Base-by-base conservation (phyloP, 30 jellyfish, hydroid and myxozoan genomes). In the Pelagia noctiluca region DNA sequence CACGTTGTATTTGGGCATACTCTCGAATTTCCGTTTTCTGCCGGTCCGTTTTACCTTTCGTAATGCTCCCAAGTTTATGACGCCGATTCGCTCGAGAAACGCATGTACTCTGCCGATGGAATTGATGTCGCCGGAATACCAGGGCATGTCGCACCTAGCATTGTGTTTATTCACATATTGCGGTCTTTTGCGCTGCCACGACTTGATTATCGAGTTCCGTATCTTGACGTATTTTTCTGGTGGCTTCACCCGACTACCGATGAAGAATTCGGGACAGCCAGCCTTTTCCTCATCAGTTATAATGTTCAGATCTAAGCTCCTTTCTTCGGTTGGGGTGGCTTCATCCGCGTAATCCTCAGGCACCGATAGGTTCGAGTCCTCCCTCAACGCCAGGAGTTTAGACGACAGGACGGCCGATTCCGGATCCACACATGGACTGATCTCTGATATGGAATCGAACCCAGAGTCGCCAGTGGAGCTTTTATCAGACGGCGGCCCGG, bases 71-170 rank as follows among this genome's bases (percentile, higher is more conserved):
- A 46, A 84, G 28, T 84, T 84, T 2, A 84, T 84, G 12, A 84
- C 95, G 30, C 95, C 95, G 23, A 74, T 23, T 21, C 80, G 37
- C 46, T 84, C 95, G 28, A 84, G 66, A 48, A 33, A 84, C 24
- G 86, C 95, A 49, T 84, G 95, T 12, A 84, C 86, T 30, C 95
- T 33, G 35, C 95, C 95, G 36, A 84, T 84, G 2, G 95, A 73
- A 37, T 84, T 84, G 0, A 84, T 74, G 50, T 84, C 95, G 10
- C 95, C 95, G 3, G 88, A 50, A 63, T 73, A 84, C 88, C 84
- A 69, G 18, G 91, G 91, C 88, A 84, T 69, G 30, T 73, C 86
- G 31, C 84, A 63, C 24, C 95, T 75, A 1, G 86, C 95, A 19
- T 74, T 84, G 54, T 50, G 86, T 50, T 84, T 84, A 53, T 84